Evolutionary conservation across 1,140 invertebrate genomes (phyloP).

Genomic region (Nasonia longicornis): DNA sequence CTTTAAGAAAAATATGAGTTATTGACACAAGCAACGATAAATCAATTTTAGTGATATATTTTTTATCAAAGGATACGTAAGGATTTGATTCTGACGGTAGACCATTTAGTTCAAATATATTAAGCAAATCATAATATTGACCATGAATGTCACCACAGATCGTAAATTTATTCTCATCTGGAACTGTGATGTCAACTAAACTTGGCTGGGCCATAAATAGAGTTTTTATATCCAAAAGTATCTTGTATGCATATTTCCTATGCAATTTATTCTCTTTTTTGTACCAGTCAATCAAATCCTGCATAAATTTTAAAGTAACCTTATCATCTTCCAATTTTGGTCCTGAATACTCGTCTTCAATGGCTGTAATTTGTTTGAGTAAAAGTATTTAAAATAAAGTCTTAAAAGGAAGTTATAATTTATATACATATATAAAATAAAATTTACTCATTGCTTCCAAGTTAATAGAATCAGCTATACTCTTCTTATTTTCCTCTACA

Average conservation of each 20-base stretch:
- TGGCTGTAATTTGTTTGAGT: constrained; percentile 73
- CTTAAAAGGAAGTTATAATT: neutral
- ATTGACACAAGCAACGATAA: constrained; percentile 16
- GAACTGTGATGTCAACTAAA: constrained; percentile 90
- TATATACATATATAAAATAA: constrained; percentile 12
- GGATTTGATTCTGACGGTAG: constrained; percentile 95
- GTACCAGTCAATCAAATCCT: constrained; percentile 90
- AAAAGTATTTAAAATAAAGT: constrained; percentile 21
- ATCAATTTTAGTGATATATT: constrained; percentile 46
- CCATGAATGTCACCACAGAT: constrained; percentile 99
- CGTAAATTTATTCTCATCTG: constrained; percentile 93
- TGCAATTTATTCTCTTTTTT: constrained; percentile 94
- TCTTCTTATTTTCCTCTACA: constrained; percentile 88
- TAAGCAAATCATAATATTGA: constrained; percentile 98
- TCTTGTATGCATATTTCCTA: constrained; percentile 98
- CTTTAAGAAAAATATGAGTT: constrained; percentile 55
- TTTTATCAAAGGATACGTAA: constrained; percentile 79
- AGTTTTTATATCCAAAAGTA: constrained; percentile 90
- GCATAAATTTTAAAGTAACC: constrained; percentile 87
- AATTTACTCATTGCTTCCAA: constrained; percentile 90
- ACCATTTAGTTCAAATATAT: constrained; percentile 98
- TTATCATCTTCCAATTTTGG: constrained; percentile 90
- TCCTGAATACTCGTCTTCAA: constrained; percentile 95
- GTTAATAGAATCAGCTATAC: constrained; percentile 88
- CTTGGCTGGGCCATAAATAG: constrained; percentile 88